Evolutionary conservation across 2,888 invertebrate species (phyloP), one percentile per base, ranked within the genome.

Genomic region (Dryobota labecula): DNA sequence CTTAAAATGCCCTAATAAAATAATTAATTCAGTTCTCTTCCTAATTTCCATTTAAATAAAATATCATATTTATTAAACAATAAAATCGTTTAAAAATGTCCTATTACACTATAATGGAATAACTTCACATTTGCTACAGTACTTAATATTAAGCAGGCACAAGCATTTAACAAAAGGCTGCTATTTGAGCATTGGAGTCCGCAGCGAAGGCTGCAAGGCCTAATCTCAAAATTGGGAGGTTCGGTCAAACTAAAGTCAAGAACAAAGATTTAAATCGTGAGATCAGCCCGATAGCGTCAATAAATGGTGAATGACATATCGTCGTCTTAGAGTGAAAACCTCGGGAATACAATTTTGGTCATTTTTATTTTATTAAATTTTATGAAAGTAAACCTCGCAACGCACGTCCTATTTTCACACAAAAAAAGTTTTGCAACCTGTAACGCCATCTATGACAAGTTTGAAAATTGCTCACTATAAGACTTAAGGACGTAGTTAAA

Each of bases 111-210:
- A 83, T 60, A 24, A 70, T 70, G 61, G 58, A 73, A 76, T 61
- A 70, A 67, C 30, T 64, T 70, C 47, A 79, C 82, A 86, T 82
- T 85, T 80, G 64, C 80, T 84, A 78, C 76, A 71, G 38, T 72
- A 63, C 53, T 67, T 88, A 89, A 66, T 51, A 80, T 83, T 90
- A 90, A 87, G 88, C 91, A 94, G 94, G 94, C 94, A 94, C 95
- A 95, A 94, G 95, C 95, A 91, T 93, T 91, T 87, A 91, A 92
- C 90, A 91, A 89, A 93, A 93, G 93, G 92, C 90, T 87, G 79
- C 70, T 36, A 72, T 87, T 92, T 92, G 92, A 94, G 92, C 93
- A 90, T 87, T 78, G 56, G 11, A 68, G 47, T 62, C 13, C 11
- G 41, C 80, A 68, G 53, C 67, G 0, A 57, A 8, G 13, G 60